Base-by-base conservation (phyloP, 1,140 invertebrate species). In the Eupeodes corollae region DNA sequence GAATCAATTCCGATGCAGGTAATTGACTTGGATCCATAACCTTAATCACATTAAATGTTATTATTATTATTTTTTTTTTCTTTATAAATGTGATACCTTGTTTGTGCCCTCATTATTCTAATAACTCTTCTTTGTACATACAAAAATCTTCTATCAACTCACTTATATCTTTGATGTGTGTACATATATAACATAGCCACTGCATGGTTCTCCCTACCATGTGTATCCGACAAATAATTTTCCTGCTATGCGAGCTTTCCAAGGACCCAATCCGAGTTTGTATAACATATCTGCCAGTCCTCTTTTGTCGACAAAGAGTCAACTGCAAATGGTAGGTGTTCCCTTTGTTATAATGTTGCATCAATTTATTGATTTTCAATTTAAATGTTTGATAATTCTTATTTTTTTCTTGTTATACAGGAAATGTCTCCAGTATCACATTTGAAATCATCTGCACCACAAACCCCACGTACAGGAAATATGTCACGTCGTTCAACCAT, bases 1-100 rank as follows among this genome's bases (percentile, higher is more conserved):
- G 75, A 77, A 57, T 71, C 70, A 35, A 76, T 77, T 62, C 63
- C 75, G 35, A 57, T 77, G 57, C 76, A 77, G 70, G 76, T 77
- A 55, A 51, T 47, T 9, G 11, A 21, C 14, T 37, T 9, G 13
- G 30, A 21, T 15, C 10, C 14, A 37, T 38, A 15, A 34, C 33
- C 1, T 26, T 13, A 0, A 43, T 26, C 31, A 26, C 1, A 5
- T 47, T 39, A 15, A 12, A 19, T 31, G 15, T 15, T 39, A 15
- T 39, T 31, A 38, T 5, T 38, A 26, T 8, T 31, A n/a, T 46
- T 1, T 31, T n/a, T 34, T n/a, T 1, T 47, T 40, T 13, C 14
- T 42, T 42, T 46, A 37, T 37, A 3, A n/a, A 16, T 37, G 3
- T 14, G 3, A 5, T 5, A 42, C 11, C 35, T 16, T 5, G 8